Evolutionary conservation across 2,113 vertebrate species (phyloP), one percentile per base, ranked within the genome.

Genomic region (Thymallus thymallus): DNA sequence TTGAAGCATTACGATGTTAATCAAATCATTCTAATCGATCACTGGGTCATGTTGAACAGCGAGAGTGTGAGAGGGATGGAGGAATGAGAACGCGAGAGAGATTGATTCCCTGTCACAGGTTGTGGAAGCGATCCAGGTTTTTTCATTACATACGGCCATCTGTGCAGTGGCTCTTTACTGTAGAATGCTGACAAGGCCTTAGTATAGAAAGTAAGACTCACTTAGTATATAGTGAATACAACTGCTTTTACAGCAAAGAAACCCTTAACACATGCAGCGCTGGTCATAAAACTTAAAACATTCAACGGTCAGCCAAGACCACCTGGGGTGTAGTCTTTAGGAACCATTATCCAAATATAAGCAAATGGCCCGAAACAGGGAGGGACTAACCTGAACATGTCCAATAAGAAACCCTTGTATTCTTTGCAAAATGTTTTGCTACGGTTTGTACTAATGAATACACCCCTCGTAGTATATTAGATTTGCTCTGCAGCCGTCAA

Each of bases 131-230:
- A 88, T 88, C 80, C 72, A 87, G 80, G 72, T 72, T 88, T 87
- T 87, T 81, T 76, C 82, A 71, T 85, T 88, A 89, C 87, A 87
- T 90, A 88, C 83, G 76, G 73, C 88, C 82, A 84, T 91, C 86
- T 88, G 88, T 88, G 86, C 84, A 68, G 55, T 26, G 70, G 20
- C 51, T 71, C 70, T 73, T 68, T 69, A 68, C 73, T n/a, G n/a
- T n/a, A n/a, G n/a, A 72, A 58, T 83, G 80, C 78, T 48, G 56
- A 46, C 13, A 61, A 58, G 30, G 79, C 23, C 66, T 62, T 71
- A 32, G 2, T 69, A 75, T 32, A 73, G 51, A 5, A 30, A 23
- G 23, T 18, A 32, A 20, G 35, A 46, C 51, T 45, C 66, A 26
- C 26, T n/a, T 65, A 60, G 45, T 13, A 45, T 16, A 22, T 6